Conservation (phyloP, 2,113 vertebrate species). For the Petromus typicus region DNA sequence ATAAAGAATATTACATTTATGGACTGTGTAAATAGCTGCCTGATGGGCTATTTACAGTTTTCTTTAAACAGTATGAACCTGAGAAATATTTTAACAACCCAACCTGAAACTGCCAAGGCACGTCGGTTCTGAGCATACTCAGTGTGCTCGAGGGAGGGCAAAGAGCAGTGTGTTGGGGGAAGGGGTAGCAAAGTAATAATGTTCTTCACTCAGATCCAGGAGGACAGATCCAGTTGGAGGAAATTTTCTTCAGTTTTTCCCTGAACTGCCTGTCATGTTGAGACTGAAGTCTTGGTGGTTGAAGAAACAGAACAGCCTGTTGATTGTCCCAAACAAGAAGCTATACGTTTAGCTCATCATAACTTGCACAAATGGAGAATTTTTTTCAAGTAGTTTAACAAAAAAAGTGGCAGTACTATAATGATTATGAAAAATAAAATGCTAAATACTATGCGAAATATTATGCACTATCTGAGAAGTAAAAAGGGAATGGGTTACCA, state of each 20-base stretch:
- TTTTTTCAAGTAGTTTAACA: not conserved
- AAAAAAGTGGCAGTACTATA: not conserved
- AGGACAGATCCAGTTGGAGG: not conserved
- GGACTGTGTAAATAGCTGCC: not conserved
- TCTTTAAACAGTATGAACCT: not conserved
- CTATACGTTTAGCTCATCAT: conserved; percentile 20
- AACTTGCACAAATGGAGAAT: not conserved
- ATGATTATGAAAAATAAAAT: conserved; percentile 28
- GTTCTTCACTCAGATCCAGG: not conserved
- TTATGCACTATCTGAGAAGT: too few species aligned
- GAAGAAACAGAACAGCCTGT: not conserved
- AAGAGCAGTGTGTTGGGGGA: not conserved
- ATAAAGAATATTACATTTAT: not conserved
- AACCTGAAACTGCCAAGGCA: not conserved
- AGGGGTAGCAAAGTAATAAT: not conserved
- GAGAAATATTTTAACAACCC: not conserved
- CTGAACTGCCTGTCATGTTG: not conserved
- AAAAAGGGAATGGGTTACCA: too few species aligned
- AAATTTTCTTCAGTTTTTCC: conserved; percentile 4
- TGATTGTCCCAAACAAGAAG: not conserved
- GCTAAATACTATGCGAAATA: conserved; percentile 20
- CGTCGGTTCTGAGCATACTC: not conserved
- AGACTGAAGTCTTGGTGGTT: not conserved
- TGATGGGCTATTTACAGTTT: not conserved
- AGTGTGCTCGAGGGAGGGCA: not conserved